phyloP scores from a whole-genome alignment of 2,797 vertebrate species.

The Gymnopithys bicolor region DNA sequence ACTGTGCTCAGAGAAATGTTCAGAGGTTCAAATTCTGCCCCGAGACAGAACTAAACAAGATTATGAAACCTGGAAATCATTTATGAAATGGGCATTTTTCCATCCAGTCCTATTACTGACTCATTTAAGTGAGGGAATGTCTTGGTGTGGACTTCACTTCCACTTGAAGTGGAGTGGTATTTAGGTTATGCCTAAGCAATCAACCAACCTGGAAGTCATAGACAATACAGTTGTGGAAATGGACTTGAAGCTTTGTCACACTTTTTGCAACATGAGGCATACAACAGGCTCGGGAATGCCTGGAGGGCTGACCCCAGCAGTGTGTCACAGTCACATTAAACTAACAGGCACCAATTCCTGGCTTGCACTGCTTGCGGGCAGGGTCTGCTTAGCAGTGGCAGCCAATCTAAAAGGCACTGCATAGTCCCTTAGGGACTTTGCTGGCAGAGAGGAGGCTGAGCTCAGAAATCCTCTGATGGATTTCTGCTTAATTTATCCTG shows the following conservation, averaged over 20 bases:
- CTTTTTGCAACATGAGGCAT: neutral
- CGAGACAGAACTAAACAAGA: neutral
- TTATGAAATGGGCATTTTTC: conserved; percentile 4
- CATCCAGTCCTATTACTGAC: neutral
- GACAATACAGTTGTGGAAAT: neutral
- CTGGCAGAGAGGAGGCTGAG: neutral
- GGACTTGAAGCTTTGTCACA: neutral
- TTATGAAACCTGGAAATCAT: neutral
- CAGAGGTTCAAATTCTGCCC: neutral
- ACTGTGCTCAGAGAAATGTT: neutral
- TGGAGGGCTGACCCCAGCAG: neutral
- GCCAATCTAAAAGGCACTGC: neutral
- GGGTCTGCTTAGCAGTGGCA: neutral
- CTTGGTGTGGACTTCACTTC: neutral
- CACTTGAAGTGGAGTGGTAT: neutral
- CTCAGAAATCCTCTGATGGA: neutral
- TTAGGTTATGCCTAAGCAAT: neutral
- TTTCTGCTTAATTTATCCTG: conserved; percentile 21
- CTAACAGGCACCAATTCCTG: neutral
- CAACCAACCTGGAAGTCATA: neutral
- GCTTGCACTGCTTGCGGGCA: neutral
- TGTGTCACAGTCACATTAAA: neutral
- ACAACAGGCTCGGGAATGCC: neutral
- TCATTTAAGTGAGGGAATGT: neutral
- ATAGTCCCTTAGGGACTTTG: neutral